These are phyloP conservation scores for Anoplius nigerrimus DNA, from an alignment of 2,888 invertebrate species.

Conservation along the genomic window DNA sequence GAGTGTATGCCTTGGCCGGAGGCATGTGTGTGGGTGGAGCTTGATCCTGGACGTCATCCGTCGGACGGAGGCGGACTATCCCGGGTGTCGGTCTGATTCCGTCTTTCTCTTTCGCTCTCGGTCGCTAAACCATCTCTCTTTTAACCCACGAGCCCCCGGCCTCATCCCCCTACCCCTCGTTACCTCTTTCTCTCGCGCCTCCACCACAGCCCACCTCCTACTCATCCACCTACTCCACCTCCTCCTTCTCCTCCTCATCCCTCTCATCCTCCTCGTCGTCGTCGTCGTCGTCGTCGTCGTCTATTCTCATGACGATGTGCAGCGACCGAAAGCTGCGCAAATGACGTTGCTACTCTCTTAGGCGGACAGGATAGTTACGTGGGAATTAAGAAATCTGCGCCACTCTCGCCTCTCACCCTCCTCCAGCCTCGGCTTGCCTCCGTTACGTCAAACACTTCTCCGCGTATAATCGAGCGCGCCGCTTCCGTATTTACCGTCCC, in stretches of 20 bases:
- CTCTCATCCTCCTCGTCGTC: no score
- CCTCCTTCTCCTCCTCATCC: background rate
- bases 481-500: no score
- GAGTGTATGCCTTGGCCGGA: conserved; percentile 22
- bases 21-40: conserved; percentile 57
- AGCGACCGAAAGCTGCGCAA: no score
- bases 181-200: conserved; percentile 6
- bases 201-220: background rate
- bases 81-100: conserved; percentile 17
- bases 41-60: conserved; percentile 57
- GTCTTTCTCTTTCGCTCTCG: conserved; percentile 12
- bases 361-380: no score
- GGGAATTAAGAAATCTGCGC: no score
- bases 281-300: no score
- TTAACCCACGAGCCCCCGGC: background rate
- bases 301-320: no score
- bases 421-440: no score
- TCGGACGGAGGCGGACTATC: conserved; percentile 49
- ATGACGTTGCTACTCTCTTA: no score
- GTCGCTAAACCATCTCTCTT: background rate
- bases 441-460: no score
- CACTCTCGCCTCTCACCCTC: no score
- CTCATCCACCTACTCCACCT: background rate
- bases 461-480: no score
- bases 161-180: conserved; percentile 15